phyloP scores from a whole-genome alignment of 2,113 vertebrate genomes.

The Myrmecophaga tridactyla region DNA sequence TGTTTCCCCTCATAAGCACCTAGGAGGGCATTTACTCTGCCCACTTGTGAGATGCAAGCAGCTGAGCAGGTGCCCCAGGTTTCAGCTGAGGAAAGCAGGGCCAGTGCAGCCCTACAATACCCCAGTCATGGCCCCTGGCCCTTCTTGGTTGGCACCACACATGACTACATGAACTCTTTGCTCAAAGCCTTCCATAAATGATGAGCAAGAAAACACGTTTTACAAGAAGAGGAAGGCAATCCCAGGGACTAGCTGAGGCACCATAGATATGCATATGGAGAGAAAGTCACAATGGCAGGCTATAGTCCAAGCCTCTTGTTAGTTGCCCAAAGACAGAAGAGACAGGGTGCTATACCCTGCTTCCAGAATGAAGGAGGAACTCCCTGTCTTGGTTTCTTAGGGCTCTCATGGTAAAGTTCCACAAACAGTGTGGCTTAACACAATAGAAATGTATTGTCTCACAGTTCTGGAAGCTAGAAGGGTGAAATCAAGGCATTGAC shows the following conservation, averaged over 20 bases:
- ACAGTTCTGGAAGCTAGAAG: too few species aligned
- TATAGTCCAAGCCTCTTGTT: background rate
- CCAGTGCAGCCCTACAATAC: background rate
- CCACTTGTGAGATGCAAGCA: background rate
- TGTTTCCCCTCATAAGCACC: background rate
- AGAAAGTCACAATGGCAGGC: too few species aligned
- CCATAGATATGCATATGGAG: background rate
- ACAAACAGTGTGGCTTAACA: too few species aligned
- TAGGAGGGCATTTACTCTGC: too few species aligned
- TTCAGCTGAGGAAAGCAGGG: too few species aligned
- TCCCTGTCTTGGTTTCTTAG: background rate
- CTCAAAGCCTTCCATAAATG: background rate
- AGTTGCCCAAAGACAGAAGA: background rate
- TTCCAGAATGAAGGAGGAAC: background rate
- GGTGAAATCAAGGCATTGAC: too few species aligned
- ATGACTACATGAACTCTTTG: background rate
- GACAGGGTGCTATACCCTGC: rapidly evolving
- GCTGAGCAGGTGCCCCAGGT: too few species aligned
- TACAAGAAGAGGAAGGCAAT: background rate
- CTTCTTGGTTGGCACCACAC: too few species aligned
- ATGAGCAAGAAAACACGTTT: background rate
- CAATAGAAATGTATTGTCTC: too few species aligned
- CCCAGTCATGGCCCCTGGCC: background rate
- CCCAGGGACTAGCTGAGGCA: background rate
- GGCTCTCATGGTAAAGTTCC: background rate